phyloP scores from a whole-genome alignment of 30 jellyfish, hydroid and myxozoan genomes.

The Phacellophora camtschatica region DNA sequence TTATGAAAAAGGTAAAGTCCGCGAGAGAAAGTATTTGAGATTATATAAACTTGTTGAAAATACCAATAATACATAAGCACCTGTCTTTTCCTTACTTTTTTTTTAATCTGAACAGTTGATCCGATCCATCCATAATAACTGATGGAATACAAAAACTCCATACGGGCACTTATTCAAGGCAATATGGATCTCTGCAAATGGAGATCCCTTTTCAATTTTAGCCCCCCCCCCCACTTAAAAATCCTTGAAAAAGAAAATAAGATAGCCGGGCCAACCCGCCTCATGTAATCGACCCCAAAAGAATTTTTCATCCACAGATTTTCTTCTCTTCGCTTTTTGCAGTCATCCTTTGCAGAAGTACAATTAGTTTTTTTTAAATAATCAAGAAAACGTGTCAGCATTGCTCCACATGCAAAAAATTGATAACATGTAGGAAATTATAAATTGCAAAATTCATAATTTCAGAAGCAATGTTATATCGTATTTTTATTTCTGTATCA shows the following conservation, averaged over 20 bases:
- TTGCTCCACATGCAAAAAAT: too few relatives aligned
- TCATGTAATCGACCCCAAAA: too few relatives aligned
- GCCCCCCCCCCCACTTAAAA: conserved; percentile 22
- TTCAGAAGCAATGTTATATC: background rate
- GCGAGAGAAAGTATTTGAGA: background rate
- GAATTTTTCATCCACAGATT: too few relatives aligned
- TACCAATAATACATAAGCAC: background rate
- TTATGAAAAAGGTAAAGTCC: background rate
- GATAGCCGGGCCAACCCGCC: too few relatives aligned
- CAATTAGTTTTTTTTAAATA: too few relatives aligned
- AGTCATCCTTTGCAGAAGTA: too few relatives aligned
- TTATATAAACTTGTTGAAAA: background rate
- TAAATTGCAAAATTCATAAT: too few relatives aligned
- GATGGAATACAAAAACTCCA: background rate
- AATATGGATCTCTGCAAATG: conserved; percentile 7
- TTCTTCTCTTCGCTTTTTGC: too few relatives aligned
- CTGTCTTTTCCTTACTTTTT: background rate
- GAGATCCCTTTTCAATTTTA: background rate
- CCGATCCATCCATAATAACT: background rate
- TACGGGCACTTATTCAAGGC: background rate
- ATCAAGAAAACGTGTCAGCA: too few relatives aligned
- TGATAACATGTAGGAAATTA: too few relatives aligned
- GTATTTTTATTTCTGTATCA: background rate
- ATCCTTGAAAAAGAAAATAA: conserved; percentile 4
- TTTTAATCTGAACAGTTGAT: background rate